Evolutionary conservation across 2,888 invertebrate genomes (phyloP).

Genomic region (Hypsopygia costalis): DNA sequence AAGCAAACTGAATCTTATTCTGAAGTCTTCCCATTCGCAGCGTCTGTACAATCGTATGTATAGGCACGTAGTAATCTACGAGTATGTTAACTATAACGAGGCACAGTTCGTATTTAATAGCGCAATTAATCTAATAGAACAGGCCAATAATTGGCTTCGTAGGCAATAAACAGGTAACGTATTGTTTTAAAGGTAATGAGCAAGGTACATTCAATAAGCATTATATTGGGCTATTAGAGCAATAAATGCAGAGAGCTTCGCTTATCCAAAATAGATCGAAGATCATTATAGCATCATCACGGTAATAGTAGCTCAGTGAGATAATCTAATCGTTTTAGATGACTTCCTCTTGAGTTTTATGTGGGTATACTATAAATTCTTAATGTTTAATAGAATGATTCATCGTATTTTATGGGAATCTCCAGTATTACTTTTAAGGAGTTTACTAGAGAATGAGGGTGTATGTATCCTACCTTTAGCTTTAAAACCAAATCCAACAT

Average conservation of each 20-base stretch:
- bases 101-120: conserved; percentile 33
- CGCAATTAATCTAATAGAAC: conserved; percentile 36
- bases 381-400: background rate
- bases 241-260: conserved; percentile 5
- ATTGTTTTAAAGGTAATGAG: conserved; percentile 10
- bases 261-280: conserved; percentile 11
- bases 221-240: conserved; percentile 6
- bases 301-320: conserved; percentile 10
- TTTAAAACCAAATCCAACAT: no score
- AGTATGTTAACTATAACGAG: conserved; percentile 23
- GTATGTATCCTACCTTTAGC: no score
- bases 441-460: no score
- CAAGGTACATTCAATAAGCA: conserved; percentile 6
- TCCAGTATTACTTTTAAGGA: no score
- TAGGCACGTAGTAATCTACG: conserved; percentile 11
- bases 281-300: conserved; percentile 12
- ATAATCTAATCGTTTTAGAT: conserved; percentile 1
- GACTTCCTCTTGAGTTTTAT: conserved; percentile 5
- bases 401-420: background rate
- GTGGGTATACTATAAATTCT: background rate
- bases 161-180: conserved; percentile 11
- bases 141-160: conserved; percentile 19
- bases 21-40: background rate
- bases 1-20: background rate
- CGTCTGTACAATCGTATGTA: conserved; percentile 4